Conservation (phyloP, 2,888 invertebrate species). For the Thumatha senex region DNA sequence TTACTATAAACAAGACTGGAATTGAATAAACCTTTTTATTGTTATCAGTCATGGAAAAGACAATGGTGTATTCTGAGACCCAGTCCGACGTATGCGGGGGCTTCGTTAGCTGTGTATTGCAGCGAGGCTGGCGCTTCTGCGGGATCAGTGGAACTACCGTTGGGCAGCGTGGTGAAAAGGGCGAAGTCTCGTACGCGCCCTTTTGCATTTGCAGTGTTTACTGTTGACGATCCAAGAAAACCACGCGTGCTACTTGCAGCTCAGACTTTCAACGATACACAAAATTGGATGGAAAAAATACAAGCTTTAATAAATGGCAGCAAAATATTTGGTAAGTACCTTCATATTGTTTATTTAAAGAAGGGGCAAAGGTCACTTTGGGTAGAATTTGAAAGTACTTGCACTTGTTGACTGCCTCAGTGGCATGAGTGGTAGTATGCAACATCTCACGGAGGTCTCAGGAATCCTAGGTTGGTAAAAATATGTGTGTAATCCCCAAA, state of each 20-base stretch:
- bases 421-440: too few species aligned
- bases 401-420: too few species aligned
- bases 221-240: slow-evolving; percentile 81
- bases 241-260: slow-evolving; percentile 86
- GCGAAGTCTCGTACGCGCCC: slow-evolving; percentile 87
- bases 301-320: slow-evolving; percentile 75
- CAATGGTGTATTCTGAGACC: slow-evolving; percentile 86
- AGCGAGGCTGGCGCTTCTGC: slow-evolving; percentile 75
- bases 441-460: too few species aligned
- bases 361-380: slow-evolving; percentile 16
- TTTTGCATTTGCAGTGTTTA: slow-evolving; percentile 88
- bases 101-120: slow-evolving; percentile 82
- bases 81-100: slow-evolving; percentile 78
- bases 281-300: slow-evolving; percentile 87
- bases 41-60: slow-evolving; percentile 85
- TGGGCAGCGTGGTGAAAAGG: slow-evolving; percentile 84
- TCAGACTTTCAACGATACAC: slow-evolving; percentile 85
- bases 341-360: slow-evolving; percentile 26
- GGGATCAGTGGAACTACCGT: slow-evolving; percentile 81
- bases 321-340: slow-evolving; percentile 64
- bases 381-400: neutral
- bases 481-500: too few species aligned
- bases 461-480: too few species aligned
- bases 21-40: slow-evolving; percentile 48
- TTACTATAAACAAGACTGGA: slow-evolving; percentile 35